These are phyloP conservation scores for Luidia sarsii DNA, from an alignment of 53 echinoderm and acorn worm species.

Conservation along the genomic window DNA sequence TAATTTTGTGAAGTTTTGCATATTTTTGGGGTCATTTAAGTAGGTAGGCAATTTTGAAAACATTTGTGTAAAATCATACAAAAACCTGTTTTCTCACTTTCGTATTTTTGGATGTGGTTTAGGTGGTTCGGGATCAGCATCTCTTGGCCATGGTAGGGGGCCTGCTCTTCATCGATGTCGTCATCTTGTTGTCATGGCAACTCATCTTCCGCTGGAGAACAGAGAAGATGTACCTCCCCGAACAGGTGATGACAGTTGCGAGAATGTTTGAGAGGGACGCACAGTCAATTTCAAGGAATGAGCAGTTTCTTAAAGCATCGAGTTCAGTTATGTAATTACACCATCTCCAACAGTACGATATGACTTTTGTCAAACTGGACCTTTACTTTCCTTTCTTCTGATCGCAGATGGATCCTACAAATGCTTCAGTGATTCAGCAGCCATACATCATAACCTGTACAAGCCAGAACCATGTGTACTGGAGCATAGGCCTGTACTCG, in stretches of 20 bases:
- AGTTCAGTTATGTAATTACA: too few relatives aligned
- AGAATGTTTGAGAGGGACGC: background rate
- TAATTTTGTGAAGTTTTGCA: too few relatives aligned
- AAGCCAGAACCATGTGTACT: slow-evolving; percentile 51
- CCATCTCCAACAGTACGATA: too few relatives aligned
- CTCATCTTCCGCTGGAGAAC: slow-evolving; percentile 61
- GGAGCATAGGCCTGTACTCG: slow-evolving; percentile 61
- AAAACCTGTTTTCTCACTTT: too few relatives aligned
- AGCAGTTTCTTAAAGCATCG: too few relatives aligned
- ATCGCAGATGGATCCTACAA: slow-evolving; percentile 47
- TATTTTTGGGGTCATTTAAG: too few relatives aligned
- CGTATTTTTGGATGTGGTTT: background rate
- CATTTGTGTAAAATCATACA: too few relatives aligned
- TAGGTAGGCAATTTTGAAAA: too few relatives aligned
- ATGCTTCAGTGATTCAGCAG: slow-evolving; percentile 26
- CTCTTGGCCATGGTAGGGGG: slow-evolving; percentile 69
- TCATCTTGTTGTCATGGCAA: slow-evolving; percentile 76
- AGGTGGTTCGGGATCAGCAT: slow-evolving; percentile 81
- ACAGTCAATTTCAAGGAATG: too few relatives aligned
- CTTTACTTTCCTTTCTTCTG: too few relatives aligned
- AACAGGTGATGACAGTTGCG: slow-evolving; percentile 21
- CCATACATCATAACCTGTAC: slow-evolving; percentile 70
- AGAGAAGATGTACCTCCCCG: slow-evolving; percentile 16
- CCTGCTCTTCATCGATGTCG: slow-evolving; percentile 65
- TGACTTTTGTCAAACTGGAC: too few relatives aligned